phyloP scores from a whole-genome alignment of 2,888 invertebrate species.

The Synanthedon formicaeformis region DNA sequence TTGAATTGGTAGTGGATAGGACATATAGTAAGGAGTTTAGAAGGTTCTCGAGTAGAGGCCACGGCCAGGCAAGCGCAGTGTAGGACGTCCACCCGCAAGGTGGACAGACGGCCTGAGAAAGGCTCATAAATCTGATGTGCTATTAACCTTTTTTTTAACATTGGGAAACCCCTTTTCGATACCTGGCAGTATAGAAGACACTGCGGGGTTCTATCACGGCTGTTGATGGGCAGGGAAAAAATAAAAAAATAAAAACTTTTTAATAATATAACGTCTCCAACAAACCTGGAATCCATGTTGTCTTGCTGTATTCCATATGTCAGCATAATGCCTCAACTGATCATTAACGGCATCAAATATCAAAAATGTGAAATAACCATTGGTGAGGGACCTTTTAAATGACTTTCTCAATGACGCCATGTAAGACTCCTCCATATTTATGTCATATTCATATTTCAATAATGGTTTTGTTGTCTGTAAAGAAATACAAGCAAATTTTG shows the following conservation, averaged over 20 bases:
- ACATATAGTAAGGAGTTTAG: too few species aligned
- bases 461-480: constrained; percentile 71
- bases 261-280: constrained; percentile 2
- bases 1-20: too few species aligned
- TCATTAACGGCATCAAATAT: constrained; percentile 93
- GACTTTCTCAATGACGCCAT: constrained; percentile 85
- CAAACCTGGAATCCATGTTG: constrained; percentile 85
- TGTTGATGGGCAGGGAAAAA: too few species aligned
- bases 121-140: too few species aligned
- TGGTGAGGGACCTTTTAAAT: constrained; percentile 90
- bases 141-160: too few species aligned
- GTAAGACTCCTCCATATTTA: constrained; percentile 84
- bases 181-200: too few species aligned
- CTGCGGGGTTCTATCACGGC: too few species aligned
- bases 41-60: too few species aligned
- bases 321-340: constrained; percentile 83
- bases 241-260: background rate
- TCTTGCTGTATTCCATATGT: constrained; percentile 89
- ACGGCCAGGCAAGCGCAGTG: too few species aligned
- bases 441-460: constrained; percentile 91
- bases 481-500: constrained; percentile 6
- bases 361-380: constrained; percentile 92
- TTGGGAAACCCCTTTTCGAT: too few species aligned
- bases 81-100: too few species aligned
- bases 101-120: too few species aligned